phyloP scores from a whole-genome alignment of 2,888 invertebrate species.

The Endotricha flammealis region DNA sequence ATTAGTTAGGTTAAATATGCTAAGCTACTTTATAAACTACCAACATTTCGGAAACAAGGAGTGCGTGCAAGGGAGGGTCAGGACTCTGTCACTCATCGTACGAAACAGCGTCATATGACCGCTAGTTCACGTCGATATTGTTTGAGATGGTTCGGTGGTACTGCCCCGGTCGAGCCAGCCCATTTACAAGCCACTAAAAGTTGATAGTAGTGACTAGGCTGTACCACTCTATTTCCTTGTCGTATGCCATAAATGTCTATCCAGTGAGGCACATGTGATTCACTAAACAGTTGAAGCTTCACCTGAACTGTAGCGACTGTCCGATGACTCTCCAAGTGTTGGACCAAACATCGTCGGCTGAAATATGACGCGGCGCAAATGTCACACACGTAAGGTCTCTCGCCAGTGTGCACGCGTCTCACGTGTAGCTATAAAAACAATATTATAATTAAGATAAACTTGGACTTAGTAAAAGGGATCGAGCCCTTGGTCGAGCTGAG shows the following conservation, averaged over 20 bases:
- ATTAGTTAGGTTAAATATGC: too few species aligned
- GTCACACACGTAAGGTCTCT: slow-evolving; percentile 23
- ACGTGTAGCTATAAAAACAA: slow-evolving; percentile 18
- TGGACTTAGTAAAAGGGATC: too few species aligned
- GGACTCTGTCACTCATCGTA: neutral
- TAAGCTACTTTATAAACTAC: too few species aligned
- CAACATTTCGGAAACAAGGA: too few species aligned
- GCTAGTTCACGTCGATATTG: too few species aligned
- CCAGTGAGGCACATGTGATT: neutral
- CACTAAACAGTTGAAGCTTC: neutral
- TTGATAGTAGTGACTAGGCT: too few species aligned
- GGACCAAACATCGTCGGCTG: slow-evolving; percentile 28
- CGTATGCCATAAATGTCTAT: neutral
- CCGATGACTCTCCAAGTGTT: slow-evolving; percentile 29
- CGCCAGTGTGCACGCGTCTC: slow-evolving; percentile 23
- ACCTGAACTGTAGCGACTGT: slow-evolving; percentile 19
- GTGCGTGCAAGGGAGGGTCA: too few species aligned
- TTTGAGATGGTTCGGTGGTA: too few species aligned
- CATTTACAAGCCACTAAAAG: too few species aligned
- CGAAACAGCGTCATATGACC: neutral
- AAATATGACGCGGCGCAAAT: slow-evolving; percentile 26
- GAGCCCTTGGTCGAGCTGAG: too few species aligned
- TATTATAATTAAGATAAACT: neutral
- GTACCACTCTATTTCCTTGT: too few species aligned
- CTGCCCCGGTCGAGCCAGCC: too few species aligned